Evolutionary conservation across 2,888 invertebrate genomes (phyloP).

Genomic region (Habroteleia sp.): DNA sequence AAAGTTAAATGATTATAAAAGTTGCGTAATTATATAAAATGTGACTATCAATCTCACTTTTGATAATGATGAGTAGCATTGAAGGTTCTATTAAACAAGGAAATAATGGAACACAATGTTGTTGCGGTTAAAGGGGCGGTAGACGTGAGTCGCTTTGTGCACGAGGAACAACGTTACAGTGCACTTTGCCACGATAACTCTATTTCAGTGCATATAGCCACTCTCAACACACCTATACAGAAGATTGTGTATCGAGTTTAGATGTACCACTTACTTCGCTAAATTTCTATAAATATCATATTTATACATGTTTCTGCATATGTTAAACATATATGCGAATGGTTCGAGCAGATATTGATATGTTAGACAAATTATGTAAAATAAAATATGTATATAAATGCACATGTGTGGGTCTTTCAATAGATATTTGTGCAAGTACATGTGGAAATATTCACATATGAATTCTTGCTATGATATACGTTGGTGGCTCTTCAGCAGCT

Average conservation of each 20-base stretch:
- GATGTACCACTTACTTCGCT: conserved; percentile 16
- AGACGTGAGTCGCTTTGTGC: conserved; percentile 73
- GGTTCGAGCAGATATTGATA: no score
- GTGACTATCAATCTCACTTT: conserved; percentile 24
- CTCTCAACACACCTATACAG: conserved; percentile 18
- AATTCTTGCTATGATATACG: conserved; percentile 30
- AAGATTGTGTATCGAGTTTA: conserved; percentile 36
- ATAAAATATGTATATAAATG: conserved; percentile 12
- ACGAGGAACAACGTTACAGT: conserved; percentile 79
- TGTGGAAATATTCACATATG: conserved; percentile 5
- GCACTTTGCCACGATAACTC: conserved; percentile 80
- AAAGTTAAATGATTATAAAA: no score
- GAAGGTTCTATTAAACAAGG: conserved; percentile 43
- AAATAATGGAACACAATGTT: conserved; percentile 57
- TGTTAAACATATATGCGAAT: neutral
- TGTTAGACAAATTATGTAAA: conserved; percentile 4
- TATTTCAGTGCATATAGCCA: conserved; percentile 69
- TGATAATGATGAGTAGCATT: conserved; percentile 41
- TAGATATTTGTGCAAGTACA: conserved; percentile 6
- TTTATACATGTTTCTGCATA: conserved; percentile 8
- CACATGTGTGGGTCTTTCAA: neutral
- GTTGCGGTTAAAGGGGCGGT: conserved; percentile 57
- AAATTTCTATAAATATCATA: conserved; percentile 28
- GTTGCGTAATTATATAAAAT: conserved; percentile 8
- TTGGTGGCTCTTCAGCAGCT: conserved; percentile 52